A percentile compares a stretch with the other conserved stretches of the same genome.
These are phyloP conservation scores for Melitaea cinxia DNA, from an alignment of 1,140 invertebrate genomes.

Conservation along the genomic window DNA sequence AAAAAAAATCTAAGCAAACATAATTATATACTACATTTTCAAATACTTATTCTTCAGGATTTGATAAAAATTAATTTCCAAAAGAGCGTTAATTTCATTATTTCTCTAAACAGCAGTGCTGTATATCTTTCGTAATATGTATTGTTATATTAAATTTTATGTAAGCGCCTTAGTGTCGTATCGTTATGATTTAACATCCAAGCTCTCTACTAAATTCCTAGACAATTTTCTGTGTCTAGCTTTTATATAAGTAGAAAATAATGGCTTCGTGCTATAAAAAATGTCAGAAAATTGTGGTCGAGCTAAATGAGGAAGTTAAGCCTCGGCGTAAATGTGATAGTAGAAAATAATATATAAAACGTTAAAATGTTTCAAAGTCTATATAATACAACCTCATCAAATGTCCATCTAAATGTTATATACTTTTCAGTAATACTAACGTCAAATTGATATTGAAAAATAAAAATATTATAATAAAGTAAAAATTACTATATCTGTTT, in stretches of 20 bases:
- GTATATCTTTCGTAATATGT: conserved; percentile 4
- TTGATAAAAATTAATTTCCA: too few relatives aligned
- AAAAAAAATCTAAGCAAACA: too few relatives aligned
- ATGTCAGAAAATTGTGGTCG: neutral
- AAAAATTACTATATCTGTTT: too few relatives aligned
- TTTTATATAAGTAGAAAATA: conserved; percentile 5
- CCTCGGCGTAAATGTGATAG: neutral
- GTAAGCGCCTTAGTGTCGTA: conserved; percentile 31
- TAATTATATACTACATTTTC: too few relatives aligned
- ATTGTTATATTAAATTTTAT: conserved; percentile 20
- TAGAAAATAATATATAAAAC: too few relatives aligned
- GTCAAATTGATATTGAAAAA: too few relatives aligned
- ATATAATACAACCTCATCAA: too few relatives aligned
- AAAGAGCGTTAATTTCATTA: neutral
- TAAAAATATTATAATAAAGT: too few relatives aligned
- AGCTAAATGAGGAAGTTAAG: conserved; percentile 1
- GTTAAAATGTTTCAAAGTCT: too few relatives aligned
- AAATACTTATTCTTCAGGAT: too few relatives aligned
- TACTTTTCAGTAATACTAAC: too few relatives aligned
- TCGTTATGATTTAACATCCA: conserved; percentile 24
- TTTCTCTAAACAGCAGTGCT: neutral
- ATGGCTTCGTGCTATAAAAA: neutral
- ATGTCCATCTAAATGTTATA: too few relatives aligned
- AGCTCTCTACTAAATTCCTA: conserved; percentile 20
- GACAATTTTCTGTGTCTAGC: conserved; percentile 15